Conservation (phyloP, 2,797 vertebrate genomes). For the Novumbra hubbsi region DNA sequence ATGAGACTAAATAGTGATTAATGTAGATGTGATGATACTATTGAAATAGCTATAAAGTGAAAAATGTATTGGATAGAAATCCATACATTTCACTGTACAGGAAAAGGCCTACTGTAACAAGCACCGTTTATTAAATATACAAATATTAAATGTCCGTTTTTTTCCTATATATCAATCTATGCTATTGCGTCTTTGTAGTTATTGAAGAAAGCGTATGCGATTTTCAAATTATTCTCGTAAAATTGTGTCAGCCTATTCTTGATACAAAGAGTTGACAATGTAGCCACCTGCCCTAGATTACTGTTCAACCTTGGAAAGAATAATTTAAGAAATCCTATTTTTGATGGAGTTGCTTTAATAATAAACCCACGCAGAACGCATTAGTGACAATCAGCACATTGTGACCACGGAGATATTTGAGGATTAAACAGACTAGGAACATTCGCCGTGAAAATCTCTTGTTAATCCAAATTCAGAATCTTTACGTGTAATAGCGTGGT, state of each 20-base stretch:
- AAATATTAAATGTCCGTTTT: no score
- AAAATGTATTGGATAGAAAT: not conserved
- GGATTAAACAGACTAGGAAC: conserved; percentile 69
- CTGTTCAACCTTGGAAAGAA: not conserved
- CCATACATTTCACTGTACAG: not conserved
- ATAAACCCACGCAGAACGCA: conserved; percentile 60
- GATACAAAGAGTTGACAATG: not conserved
- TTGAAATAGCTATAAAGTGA: no score
- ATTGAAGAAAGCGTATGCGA: not conserved
- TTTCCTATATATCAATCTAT: no score
- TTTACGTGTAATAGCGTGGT: conserved; percentile 47
- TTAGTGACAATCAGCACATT: conserved; percentile 77
- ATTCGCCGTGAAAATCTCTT: conserved; percentile 68
- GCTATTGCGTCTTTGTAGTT: not conserved
- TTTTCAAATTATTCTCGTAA: not conserved
- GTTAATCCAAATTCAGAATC: conserved; percentile 71
- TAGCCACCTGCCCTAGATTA: not conserved
- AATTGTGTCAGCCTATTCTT: not conserved
- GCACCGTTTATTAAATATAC: no score
- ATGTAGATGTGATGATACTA: not conserved
- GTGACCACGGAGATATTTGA: conserved; percentile 60
- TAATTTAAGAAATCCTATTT: conserved; percentile 33
- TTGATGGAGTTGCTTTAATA: conserved; percentile 55
- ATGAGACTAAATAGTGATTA: conserved; percentile 3
- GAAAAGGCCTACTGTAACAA: conserved; percentile 1